These are phyloP conservation scores for Parnassius smintheus DNA, from an alignment of 2,888 invertebrate species.

Conservation along the genomic window DNA sequence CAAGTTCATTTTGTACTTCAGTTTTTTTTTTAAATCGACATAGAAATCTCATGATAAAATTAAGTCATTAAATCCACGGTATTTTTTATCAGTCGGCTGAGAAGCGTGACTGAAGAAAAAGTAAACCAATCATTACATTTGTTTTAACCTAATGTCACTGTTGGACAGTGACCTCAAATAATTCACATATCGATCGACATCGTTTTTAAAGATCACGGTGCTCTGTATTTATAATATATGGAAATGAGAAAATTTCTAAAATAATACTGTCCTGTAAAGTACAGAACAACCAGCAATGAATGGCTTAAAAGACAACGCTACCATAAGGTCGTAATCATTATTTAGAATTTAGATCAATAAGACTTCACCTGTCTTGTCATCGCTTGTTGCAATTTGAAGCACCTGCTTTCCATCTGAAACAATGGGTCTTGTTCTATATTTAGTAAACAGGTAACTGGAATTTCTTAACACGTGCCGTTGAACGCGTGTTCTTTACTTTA, in stretches of 20 bases:
- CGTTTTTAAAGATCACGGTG: constrained; percentile 19
- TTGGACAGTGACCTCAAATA: constrained; percentile 18
- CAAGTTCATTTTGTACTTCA: too few species aligned
- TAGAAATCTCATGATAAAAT: not conserved
- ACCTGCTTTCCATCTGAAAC: constrained; percentile 14
- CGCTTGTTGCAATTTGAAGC: constrained; percentile 15
- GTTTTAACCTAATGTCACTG: constrained; percentile 19
- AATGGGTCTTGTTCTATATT: constrained; percentile 17
- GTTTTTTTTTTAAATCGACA: not conserved
- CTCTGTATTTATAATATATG: not conserved
- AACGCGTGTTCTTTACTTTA: not conserved
- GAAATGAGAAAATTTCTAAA: not conserved
- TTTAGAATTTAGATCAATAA: constrained; percentile 13
- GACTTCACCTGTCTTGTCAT: constrained; percentile 9
- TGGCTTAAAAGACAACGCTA: too few species aligned
- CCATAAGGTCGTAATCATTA: not conserved
- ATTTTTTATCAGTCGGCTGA: not conserved
- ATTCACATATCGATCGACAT: not conserved
- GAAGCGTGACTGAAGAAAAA: constrained; percentile 8
- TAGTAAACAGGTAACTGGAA: constrained; percentile 22
- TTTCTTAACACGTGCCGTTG: constrained; percentile 10
- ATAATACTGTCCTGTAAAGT: not conserved
- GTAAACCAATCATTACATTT: constrained; percentile 9
- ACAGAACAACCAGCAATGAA: not conserved
- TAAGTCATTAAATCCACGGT: constrained; percentile 8